Evolutionary conservation across 2,888 invertebrate species (phyloP), one percentile per base, ranked within the genome.

Genomic region (Agriopis aurantiaria): DNA sequence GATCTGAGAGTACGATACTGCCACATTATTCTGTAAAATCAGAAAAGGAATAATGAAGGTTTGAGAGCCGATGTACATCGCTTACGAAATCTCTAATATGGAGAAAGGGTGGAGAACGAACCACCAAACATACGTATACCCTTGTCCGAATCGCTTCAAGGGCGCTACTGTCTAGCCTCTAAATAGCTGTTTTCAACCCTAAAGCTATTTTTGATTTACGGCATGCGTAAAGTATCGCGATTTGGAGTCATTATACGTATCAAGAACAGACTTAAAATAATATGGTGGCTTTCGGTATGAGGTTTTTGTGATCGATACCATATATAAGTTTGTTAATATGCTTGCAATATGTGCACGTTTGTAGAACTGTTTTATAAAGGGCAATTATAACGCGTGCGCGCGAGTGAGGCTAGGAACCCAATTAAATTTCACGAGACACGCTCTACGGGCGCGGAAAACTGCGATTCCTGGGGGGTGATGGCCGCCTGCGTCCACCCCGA

Each of bases 171-270:
- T 79, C 77, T 79, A 75, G 60, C 77, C 80, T 85, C 85, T 84
- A 85, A 86, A 87, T 85, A 88, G 84, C 86, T 79, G 80, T 82
- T 84, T 85, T 85, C 81, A 84, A 81, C 84, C 82, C 76, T 69
- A 75, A 78, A 79, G 79, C 80, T 85, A 83, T 82, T 84, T 81
- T 75, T 76, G 80, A 84, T 85, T 83, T 84, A 83, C 77, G 80
- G 73, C 65, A 67, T 74, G 75, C 78, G 76, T 78, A 80, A 78
- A 78, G 71, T 69, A 79, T 73, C 76, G 58, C 56, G 72, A 64
- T 73, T 76, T 70, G 73, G 75, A 75, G 71, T 73, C 70, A 71
- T 77, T 72, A 78, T 76, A 75, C 65, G 53, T 52, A 68, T 70
- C 17, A 52, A 8, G 17, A 57, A 55, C 46, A 46, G 40, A 59